A percentile compares a stretch with the other conserved stretches of the same genome.
Conservation (phyloP, 2,797 vertebrate genomes). For the Garrulus glandarius region DNA sequence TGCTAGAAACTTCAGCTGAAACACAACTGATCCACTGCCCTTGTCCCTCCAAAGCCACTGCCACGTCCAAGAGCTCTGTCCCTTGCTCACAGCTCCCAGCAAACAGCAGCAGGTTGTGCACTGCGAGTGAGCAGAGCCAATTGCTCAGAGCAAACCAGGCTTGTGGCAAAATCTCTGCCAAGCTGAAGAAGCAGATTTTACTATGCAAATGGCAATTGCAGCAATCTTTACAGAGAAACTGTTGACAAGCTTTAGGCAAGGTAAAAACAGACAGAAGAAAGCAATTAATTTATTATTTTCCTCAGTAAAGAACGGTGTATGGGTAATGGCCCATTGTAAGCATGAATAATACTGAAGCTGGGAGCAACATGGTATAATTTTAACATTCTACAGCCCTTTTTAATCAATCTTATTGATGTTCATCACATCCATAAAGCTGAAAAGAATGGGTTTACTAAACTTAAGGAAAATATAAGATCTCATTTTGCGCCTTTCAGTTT, state of each 20-base stretch:
- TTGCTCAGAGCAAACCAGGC: not conserved
- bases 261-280: conserved; percentile 33
- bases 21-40: not conserved
- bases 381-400: conserved; percentile 64
- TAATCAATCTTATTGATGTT: conserved; percentile 73
- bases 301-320: conserved; percentile 32
- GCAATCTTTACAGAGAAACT: conserved; percentile 56
- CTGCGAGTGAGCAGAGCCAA: not conserved
- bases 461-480: conserved; percentile 69
- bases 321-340: conserved; percentile 58
- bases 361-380: conserved; percentile 67
- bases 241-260: conserved; percentile 53
- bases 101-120: not conserved
- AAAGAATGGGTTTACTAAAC: conserved; percentile 62
- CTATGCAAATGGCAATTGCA: conserved; percentile 23
- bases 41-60: not conserved
- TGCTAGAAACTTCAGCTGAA: not conserved
- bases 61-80: not conserved
- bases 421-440: conserved; percentile 57
- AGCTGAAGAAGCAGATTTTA: not conserved
- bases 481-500: conserved; percentile 47
- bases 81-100: not conserved
- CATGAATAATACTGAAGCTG: conserved; percentile 54
- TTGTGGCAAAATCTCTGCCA: not conserved
- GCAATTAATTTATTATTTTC: conserved; percentile 69